Percentiles rank a stretch among this genome's conserved stretches.
Conservation (phyloP, 2,797 vertebrate species). For the Pseudochirops cupreus region DNA sequence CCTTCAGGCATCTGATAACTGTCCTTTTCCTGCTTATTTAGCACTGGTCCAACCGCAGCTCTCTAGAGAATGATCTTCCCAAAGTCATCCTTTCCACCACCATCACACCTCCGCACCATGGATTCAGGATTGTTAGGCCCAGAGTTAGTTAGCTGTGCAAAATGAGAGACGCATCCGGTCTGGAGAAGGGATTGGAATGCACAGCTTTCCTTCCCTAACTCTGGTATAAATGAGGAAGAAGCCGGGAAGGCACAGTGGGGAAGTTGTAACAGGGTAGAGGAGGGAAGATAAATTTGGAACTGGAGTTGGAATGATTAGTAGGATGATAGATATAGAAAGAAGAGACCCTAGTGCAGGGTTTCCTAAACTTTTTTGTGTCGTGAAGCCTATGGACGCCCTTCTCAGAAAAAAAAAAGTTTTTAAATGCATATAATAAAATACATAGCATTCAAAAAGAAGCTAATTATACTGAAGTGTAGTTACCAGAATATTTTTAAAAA, state of each 20-base stretch:
- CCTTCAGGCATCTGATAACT: not conserved
- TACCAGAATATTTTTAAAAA: not conserved
- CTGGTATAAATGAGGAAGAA: not conserved
- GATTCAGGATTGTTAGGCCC: not conserved
- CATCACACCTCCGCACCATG: not conserved
- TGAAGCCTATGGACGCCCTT: not conserved
- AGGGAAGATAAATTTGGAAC: not conserved
- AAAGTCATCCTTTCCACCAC: too few relatives aligned
- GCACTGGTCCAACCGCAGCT: not conserved
- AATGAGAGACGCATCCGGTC: too few relatives aligned
- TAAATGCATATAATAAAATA: not conserved
- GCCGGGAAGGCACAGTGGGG: not conserved
- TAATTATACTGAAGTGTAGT: not conserved
- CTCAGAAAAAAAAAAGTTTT: not conserved
- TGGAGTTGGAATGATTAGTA: not conserved
- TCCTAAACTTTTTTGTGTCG: not conserved
- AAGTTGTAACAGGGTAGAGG: not conserved
- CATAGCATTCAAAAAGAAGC: not conserved
- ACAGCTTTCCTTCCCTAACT: too few relatives aligned
- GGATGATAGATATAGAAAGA: not conserved
- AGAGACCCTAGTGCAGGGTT: not conserved
- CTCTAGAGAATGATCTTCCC: not conserved
- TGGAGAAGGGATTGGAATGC: not conserved
- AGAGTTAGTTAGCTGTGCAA: not conserved
- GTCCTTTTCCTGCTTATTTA: not conserved